Base-by-base conservation (phyloP, 2,888 invertebrate species). In the Cataglyphis rosenhaueri region DNA sequence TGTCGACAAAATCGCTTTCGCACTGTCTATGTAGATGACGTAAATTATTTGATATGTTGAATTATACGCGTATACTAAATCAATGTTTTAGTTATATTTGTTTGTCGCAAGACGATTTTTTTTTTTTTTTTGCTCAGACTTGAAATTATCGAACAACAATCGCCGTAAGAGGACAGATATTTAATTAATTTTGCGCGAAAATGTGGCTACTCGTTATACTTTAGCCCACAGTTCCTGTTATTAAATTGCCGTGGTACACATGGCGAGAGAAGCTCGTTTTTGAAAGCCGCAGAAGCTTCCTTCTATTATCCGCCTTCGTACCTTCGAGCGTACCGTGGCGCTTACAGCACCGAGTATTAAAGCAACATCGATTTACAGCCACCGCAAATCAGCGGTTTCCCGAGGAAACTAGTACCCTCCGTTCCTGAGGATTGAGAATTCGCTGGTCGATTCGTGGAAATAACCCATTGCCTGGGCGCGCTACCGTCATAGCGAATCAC, bases 371-470 rank as follows among this genome's bases (percentile, higher is more conserved):
- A 88, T 88, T 90, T 86, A 83, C 85, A 83, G 85, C 86, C 70
- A 85, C 83, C 90, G 82, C 88, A 88, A 90, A 89, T 90, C 89
- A 86, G 79, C 29, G 88, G 89, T 90, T 89, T 87, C 87, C 83
- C 82, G 83, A 90, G 85, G 86, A 90, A 89, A 89, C 90, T 89
- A 90, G 88, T 90, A 89, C 90, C 87, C 86, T 86, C 21, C 81
- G 85, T 70, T 82, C 78, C 76, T 59, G 83, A 85, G 66, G 73
- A 85, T 86, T 48, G 85, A 83, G 89, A 88, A 89, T 89, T 85
- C 83, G 85, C 88, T 73, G 48, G 73, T 64, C 82, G 89, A 90
- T 89, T 89, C 89, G 73, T 82, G 90, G 89, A 89, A 90, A 90
- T 88, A 90, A 86, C 82, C 79, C 83, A 25, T 82, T 61, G 85